Conservation (phyloP, 1,140 invertebrate species). For the Tenebrio molitor region DNA sequence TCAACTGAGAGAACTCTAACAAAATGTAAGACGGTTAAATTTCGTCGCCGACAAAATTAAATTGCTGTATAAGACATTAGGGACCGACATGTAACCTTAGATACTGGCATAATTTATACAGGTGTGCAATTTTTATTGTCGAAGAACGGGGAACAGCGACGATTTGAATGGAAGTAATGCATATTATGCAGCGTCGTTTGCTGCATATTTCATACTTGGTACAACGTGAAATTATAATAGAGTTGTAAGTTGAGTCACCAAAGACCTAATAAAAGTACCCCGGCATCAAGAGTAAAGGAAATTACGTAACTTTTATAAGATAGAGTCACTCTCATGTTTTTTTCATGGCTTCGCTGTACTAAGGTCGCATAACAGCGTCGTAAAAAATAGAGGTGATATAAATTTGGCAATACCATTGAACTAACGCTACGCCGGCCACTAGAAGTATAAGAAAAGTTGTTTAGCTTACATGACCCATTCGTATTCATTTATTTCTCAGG, state of each 20-base stretch:
- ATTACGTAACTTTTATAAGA: conserved; percentile 42
- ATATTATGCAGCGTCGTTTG: conserved; percentile 19
- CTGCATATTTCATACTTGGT: conserved; percentile 27
- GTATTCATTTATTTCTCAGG: conserved; percentile 46
- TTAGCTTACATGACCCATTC: conserved; percentile 46
- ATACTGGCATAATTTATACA: not conserved
- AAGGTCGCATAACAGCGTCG: conserved; percentile 46
- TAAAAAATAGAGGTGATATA: conserved; percentile 48
- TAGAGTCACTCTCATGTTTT: conserved; percentile 48
- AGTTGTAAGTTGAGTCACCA: conserved; percentile 31
- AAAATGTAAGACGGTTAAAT: no score
- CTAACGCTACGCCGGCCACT: conserved; percentile 30
- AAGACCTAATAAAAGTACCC: conserved; percentile 24
- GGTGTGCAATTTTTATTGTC: conserved; percentile 7
- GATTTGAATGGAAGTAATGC: conserved; percentile 1
- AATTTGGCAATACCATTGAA: conserved; percentile 47
- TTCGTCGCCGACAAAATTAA: no score
- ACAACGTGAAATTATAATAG: conserved; percentile 33
- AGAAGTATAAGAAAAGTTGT: conserved; percentile 44
- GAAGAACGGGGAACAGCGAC: not conserved
- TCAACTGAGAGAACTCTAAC: not conserved
- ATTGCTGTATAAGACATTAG: no score
- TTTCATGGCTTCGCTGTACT: conserved; percentile 44
- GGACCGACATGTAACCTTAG: not conserved
- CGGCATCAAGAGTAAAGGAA: conserved; percentile 31